Evolutionary conservation across 2,113 vertebrate species (phyloP), one percentile per base, ranked within the genome.

Genomic region (Chauna torquata): DNA sequence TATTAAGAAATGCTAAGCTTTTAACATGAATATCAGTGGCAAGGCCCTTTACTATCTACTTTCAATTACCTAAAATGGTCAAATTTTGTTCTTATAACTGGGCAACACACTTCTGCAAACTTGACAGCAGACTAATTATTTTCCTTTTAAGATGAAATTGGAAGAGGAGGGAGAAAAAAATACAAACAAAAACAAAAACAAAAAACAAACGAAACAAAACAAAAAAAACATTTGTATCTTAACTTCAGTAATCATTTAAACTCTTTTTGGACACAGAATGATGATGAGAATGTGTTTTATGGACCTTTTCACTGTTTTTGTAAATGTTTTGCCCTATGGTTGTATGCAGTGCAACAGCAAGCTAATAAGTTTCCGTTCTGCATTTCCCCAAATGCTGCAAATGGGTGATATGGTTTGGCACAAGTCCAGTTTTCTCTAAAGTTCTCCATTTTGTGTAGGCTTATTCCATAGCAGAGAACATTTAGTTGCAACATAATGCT

Each of bases 361-460:
- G 58, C 92, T 94, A 49, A 88, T 47, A 92, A 95, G 75, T 96
- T 97, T 97, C 96, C 86, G 52, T 90, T 93, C 57, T 77, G 64
- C 77, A 30, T 96, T 97, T 94, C 95, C 96, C 95, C 80, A 72
- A 81, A 92, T 72, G 88, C 96, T 95, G 97, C 96, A 94, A 94
- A 96, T 90, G 95, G 93, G 87, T 61, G 96, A 96, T 94, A 95
- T 70, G 97, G 95, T 95, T 96, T 98, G 98, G 95, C 96, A 89
- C 0, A 1, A 80, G 74, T 94, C 92, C 97, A 95, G 32, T 78
- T 91, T 74, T 92, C 87, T 90, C 92, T 93, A 5, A 95, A 96
- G 97, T 97, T 97, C 98, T 97, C 96, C 94, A 96, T 97, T 97
- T 94, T 79, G 58, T 95, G 94, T 59, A 69, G 95, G 91, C 86